Base-by-base conservation (phyloP, 2,797 vertebrate species). In the Brachyalestes nurse region DNA sequence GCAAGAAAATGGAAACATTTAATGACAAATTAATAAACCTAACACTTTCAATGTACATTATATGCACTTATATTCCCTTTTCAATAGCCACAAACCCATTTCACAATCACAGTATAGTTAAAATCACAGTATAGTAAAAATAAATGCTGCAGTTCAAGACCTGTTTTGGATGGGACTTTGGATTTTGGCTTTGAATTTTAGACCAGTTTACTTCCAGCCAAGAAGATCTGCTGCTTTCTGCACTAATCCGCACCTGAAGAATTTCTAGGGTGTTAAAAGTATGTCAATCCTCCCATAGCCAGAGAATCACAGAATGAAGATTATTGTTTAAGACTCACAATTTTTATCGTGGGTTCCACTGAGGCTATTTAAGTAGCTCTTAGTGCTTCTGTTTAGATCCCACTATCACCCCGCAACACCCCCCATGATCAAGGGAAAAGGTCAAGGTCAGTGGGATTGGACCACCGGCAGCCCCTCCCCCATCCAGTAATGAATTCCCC, bases 401-500 rank as follows among this genome's bases (percentile, higher is more conserved):
- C 7, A 45, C 47, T 9, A 49, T 8, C 45, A 64, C 38, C 19
- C 19, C 23, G 17, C 61, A 16, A 4, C 51, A 49, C 10, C 57
- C 62, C 61, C 25, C 71, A 28, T 23, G 14, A 45, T 62, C 71
- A 57, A 57, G 42, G 40, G 40, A 62, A 21, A 75, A 40, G 81
- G 78, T 42, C 65, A 72, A 82, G 81, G 75, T 81, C 81, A 84
- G 61, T 78, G 64, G 80, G 75, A 86, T 70, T 66, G 67, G 75
- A 81, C 85, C 89, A 89, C 90, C 67, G 87, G 88, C 91, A 79
- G 89, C 90, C 88, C 90, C 91, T 49, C 90, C 91, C 91, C 88
- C 90, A 83, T 89, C 88, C 91, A 86, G 92, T 93, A 93, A 95
- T 94, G 93, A 94, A 93, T 94, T 94, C 93, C 93, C 93, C 89